Evolutionary conservation across 2,113 vertebrate species (phyloP), one percentile per base, ranked within the genome.

Genomic region (Crotalus horridus): DNA sequence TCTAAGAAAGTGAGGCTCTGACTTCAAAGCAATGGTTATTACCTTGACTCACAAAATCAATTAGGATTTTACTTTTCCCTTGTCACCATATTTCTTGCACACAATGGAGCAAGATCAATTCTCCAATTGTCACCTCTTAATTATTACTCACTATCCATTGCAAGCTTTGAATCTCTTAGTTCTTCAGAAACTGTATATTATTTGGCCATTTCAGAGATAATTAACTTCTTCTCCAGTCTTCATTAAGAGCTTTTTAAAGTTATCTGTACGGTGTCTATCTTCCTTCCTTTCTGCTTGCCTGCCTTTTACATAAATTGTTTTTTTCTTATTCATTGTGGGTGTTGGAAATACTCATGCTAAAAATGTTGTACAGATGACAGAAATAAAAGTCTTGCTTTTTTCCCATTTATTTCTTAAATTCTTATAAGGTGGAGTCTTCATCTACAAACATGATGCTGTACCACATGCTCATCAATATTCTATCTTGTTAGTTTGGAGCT

Each of bases 1-100:
- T 95, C 90, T 58, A 94, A 92, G 85, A 93, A 89, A 91, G 24
- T 87, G 81, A 94, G 4, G 51, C 53, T 48, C 12, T 91, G 46
- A 17, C 92, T 96, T 91, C 6, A 59, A 64, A 96, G 33, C 55
- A 89, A 43, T 94, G 61, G 95, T 96, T 94, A 96, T 95, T 94
- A 94, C 21, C 43, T 94, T 81, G 55, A 94, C 90, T 96, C 3
- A 6, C 94, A 95, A 96, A 96, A 96, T 95, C 94, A 96, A 81
- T 96, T 95, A 95, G 94, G 81, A 95, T 89, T n/a, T 92, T 96
- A 92, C 13, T 89, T 69, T 95, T 96, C 43, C 39, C 74, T 94
- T 94, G 48, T 91, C 91, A 96, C 69, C 91, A 95, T 29, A 46
- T 94, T 56, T 89, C 85, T 90, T 91, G 33, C 92, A 91, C 5